A percentile compares a stretch with the other conserved stretches of the same genome.
Conservation (phyloP, 1,140 invertebrate genomes). For the Ylistrum balloti region DNA sequence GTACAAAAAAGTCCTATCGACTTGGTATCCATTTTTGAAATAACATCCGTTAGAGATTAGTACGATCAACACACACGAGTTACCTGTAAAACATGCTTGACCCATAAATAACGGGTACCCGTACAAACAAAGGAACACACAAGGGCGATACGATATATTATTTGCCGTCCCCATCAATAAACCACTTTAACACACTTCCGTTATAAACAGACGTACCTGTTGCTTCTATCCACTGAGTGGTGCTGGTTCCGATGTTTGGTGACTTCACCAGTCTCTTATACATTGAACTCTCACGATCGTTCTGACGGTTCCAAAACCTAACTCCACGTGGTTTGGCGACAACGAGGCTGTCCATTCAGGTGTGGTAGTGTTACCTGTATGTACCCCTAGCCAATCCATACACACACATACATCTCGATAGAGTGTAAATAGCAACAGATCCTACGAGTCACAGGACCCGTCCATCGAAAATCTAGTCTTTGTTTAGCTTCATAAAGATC, state of each 20-base stretch:
- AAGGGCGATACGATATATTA: neutral
- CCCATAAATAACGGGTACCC: neutral
- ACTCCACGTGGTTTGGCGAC: conserved; percentile 11
- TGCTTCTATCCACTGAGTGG: neutral
- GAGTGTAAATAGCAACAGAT: conserved; percentile 9
- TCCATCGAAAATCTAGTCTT: too few relatives aligned
- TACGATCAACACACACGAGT: conserved; percentile 17
- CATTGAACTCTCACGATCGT: neutral
- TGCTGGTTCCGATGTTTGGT: neutral
- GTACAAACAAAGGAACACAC: neutral
- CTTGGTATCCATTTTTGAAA: too few relatives aligned
- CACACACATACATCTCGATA: neutral
- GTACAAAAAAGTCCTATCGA: too few relatives aligned
- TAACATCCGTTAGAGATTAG: neutral
- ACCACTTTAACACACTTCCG: neutral
- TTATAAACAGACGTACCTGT: neutral
- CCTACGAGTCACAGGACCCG: neutral
- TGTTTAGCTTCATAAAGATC: too few relatives aligned
- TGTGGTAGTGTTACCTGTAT: neutral
- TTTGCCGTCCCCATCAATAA: neutral
- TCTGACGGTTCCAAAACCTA: neutral
- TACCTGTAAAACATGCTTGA: conserved; percentile 8
- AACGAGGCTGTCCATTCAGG: conserved; percentile 31
- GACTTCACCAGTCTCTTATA: neutral
- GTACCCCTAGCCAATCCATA: neutral